Percentiles rank a stretch among this genome's conserved stretches.
phyloP scores from a whole-genome alignment of 2,113 vertebrate genomes.

The Pyrgilauda ruficollis region DNA sequence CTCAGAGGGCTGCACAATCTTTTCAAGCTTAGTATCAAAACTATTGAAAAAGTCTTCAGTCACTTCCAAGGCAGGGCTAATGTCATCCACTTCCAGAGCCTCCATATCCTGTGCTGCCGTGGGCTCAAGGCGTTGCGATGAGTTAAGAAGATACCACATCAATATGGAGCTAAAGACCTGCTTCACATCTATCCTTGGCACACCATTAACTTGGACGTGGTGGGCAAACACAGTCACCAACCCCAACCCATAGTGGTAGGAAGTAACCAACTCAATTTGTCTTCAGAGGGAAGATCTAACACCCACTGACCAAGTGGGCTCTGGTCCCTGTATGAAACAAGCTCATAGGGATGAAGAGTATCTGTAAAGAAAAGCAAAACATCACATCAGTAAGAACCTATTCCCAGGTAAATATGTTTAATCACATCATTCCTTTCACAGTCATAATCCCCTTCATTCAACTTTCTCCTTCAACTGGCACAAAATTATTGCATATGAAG shows the following conservation, averaged over 20 bases:
- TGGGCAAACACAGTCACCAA: not conserved
- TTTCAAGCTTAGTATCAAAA: slow-evolving; percentile 80
- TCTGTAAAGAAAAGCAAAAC: slow-evolving; percentile 61
- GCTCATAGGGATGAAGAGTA: not conserved
- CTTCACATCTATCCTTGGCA: not conserved
- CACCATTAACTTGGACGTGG: not conserved
- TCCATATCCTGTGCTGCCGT: slow-evolving; percentile 75
- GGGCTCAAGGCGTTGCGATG: not conserved
- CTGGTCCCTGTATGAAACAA: not conserved
- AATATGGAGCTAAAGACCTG: not conserved
- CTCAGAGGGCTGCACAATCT: slow-evolving; percentile 74
- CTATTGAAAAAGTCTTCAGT: slow-evolving; percentile 93
- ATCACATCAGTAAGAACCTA: not conserved
- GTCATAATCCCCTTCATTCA: not conserved
- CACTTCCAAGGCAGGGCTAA: slow-evolving; percentile 95
- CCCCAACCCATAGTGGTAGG: not conserved
- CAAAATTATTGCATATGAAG: not conserved
- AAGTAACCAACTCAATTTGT: not conserved
- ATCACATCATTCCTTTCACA: not conserved
- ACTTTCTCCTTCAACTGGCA: not conserved
- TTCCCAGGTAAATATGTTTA: not conserved
- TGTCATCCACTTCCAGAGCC: slow-evolving; percentile 90
- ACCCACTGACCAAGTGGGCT: not conserved
- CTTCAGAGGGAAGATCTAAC: not conserved
- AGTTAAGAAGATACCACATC: not conserved